These are phyloP conservation scores for Tenrec ecaudatus DNA, from an alignment of 2,113 vertebrate genomes.

Conservation along the genomic window DNA sequence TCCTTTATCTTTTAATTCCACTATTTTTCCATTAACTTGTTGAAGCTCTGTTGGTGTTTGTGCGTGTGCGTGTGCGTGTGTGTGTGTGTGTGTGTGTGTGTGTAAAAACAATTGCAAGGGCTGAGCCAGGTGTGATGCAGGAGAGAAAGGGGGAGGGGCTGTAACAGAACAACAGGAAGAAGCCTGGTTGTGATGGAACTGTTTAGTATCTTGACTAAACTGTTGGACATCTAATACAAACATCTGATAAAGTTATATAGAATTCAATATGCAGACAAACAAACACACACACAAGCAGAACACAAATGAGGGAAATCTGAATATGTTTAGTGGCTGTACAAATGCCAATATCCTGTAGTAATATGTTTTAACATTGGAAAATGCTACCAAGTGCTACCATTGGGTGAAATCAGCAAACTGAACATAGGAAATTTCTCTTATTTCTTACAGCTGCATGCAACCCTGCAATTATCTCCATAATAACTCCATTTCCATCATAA, in stretches of 20 bases:
- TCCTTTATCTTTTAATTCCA: too few relatives aligned
- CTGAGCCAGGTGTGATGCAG: too few relatives aligned
- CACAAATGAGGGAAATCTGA: neutral
- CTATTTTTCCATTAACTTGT: too few relatives aligned
- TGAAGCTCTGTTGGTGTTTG: too few relatives aligned
- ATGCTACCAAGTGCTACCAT: neutral
- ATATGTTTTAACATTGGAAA: neutral
- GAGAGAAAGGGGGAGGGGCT: too few relatives aligned
- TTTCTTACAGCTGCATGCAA: neutral
- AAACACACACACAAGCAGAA: neutral
- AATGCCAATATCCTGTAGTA: neutral
- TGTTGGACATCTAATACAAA: neutral
- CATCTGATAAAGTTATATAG: neutral
- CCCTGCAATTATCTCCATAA: neutral
- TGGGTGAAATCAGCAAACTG: neutral
- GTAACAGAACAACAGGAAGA: too few relatives aligned
- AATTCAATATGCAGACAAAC: neutral
- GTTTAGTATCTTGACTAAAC: too few relatives aligned
- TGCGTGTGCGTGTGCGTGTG: too few relatives aligned
- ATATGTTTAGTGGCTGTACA: neutral
- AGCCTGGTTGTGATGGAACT: too few relatives aligned
- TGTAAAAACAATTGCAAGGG: too few relatives aligned
- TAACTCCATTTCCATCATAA: neutral
- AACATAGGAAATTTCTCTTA: neutral
- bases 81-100: too few relatives aligned